Evolutionary conservation across 2,888 invertebrate species (phyloP).

Genomic region (Smittia sp.): DNA sequence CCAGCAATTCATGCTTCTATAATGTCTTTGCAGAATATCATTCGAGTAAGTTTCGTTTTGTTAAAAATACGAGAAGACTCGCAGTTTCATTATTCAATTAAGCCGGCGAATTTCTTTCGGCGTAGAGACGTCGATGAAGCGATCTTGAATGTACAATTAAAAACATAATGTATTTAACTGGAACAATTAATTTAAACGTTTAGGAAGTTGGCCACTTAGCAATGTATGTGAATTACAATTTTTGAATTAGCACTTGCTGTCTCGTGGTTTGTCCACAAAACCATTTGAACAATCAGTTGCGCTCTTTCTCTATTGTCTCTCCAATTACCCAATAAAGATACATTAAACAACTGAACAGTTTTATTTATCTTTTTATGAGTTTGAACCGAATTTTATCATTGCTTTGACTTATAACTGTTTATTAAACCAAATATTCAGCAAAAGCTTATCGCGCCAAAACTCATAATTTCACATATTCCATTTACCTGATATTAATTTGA

Average conservation of each 20-base stretch:
- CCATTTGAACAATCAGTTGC: neutral
- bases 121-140: too few species aligned
- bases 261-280: neutral
- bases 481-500: conserved; percentile 2
- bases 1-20: conserved; percentile 25
- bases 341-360: conserved; percentile 21
- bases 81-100: conserved; percentile 1
- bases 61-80: neutral
- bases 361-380: neutral
- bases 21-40: neutral
- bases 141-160: too few species aligned
- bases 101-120: neutral
- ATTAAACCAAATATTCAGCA: too few species aligned
- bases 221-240: too few species aligned
- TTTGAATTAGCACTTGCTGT: neutral
- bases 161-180: too few species aligned
- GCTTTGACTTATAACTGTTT: neutral
- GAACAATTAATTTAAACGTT: too few species aligned
- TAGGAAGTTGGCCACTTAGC: too few species aligned
- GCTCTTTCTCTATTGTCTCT: neutral
- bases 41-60: neutral
- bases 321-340: conserved; percentile 40
- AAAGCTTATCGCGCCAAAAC: too few species aligned
- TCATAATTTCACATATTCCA: neutral
- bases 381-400: conserved; percentile 2